Evolutionary conservation across 1,140 invertebrate genomes (phyloP).

Genomic region (Odontomachus brunneus): DNA sequence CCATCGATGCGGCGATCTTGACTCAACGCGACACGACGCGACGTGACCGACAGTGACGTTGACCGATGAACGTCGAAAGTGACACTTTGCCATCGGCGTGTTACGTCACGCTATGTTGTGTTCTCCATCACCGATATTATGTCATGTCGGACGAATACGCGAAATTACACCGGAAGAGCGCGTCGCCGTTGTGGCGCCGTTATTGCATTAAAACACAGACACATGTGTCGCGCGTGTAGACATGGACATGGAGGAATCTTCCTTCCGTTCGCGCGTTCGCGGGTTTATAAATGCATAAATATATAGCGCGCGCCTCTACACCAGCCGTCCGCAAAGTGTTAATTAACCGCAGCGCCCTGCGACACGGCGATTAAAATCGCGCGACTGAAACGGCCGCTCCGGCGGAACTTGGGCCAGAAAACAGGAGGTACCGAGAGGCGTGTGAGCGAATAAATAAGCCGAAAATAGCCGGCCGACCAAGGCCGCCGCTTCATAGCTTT

Average conservation of each 20-base stretch:
- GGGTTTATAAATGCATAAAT: background rate
- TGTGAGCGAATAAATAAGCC: slow-evolving; percentile 21
- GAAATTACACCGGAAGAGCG: background rate
- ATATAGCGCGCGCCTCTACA: no score
- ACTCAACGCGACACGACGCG: slow-evolving; percentile 1
- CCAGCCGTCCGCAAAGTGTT: background rate
- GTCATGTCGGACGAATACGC: background rate
- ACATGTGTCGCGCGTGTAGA: no score
- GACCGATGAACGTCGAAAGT: slow-evolving; percentile 10
- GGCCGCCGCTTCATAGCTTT: slow-evolving; percentile 22
- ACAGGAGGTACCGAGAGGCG: background rate
- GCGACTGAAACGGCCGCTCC: background rate
- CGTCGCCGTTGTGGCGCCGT: no score
- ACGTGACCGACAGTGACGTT: slow-evolving; percentile 1
- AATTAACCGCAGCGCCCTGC: background rate
- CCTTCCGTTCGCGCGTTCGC: background rate
- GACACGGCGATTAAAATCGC: background rate
- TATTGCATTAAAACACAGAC: no score
- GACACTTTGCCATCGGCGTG: background rate
- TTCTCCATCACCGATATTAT: background rate
- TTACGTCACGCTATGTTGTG: background rate
- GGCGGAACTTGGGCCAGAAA: slow-evolving; percentile 8
- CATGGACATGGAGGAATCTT: no score
- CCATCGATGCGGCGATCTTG: slow-evolving; percentile 16
- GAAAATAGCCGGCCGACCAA: slow-evolving; percentile 36